Evolutionary conservation across 2,797 vertebrate genomes (phyloP).

Genomic region (Siniperca undulata): DNA sequence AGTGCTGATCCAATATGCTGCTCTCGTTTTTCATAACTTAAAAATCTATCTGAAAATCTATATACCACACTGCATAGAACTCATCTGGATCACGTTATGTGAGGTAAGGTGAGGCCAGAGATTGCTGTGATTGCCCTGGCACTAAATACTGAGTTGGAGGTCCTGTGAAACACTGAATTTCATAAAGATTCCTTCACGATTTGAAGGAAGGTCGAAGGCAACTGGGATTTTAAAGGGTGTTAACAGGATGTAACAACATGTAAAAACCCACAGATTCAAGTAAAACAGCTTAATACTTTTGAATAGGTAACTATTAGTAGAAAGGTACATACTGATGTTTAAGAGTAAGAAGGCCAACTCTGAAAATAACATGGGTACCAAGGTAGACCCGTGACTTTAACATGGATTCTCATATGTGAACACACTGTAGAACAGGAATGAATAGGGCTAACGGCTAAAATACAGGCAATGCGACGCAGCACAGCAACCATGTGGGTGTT

Average conservation of each 20-base stretch:
- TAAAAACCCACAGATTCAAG: neutral
- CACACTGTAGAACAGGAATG: neutral
- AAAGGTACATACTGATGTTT: neutral
- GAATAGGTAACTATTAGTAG: neutral
- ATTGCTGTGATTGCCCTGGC: neutral
- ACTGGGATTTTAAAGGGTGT: neutral
- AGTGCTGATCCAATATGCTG: neutral
- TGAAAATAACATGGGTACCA: neutral
- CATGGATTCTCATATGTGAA: neutral
- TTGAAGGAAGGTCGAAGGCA: neutral
- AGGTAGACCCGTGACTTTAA: neutral
- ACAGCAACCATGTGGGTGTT: too few relatives aligned
- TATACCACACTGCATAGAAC: conserved; percentile 5
- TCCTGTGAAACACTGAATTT: neutral
- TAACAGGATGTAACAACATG: neutral
- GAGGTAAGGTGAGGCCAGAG: neutral
- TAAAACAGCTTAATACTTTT: neutral
- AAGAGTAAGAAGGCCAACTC: neutral
- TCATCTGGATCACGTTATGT: neutral
- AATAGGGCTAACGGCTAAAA: neutral
- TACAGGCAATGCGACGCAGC: too few relatives aligned
- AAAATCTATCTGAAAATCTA: too few relatives aligned
- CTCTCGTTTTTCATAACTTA: neutral
- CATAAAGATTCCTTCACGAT: neutral
- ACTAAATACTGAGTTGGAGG: neutral